Conservation (phyloP, 1,140 invertebrate species). For the Cyclargus thomasi region DNA sequence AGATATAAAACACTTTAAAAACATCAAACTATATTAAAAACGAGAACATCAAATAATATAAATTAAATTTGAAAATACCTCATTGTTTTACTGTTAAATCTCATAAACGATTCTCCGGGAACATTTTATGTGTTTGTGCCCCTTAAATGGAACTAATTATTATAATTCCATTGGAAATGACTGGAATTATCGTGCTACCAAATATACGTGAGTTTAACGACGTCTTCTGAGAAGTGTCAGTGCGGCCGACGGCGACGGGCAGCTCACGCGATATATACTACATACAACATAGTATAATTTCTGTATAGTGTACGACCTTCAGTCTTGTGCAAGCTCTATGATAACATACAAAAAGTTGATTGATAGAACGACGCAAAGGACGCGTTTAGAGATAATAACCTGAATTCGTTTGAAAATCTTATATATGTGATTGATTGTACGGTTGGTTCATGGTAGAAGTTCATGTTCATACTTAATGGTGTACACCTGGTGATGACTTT, state of each 20-base stretch:
- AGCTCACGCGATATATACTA: constrained; percentile 47
- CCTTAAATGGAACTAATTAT: constrained; percentile 72
- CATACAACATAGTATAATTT: constrained; percentile 34
- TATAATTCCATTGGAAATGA: constrained; percentile 71
- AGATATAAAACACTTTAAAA: too few species aligned
- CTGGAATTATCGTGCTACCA: constrained; percentile 73
- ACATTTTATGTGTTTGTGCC: constrained; percentile 73
- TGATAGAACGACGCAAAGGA: too few species aligned
- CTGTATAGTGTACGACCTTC: constrained; percentile 40
- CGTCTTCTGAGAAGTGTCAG: constrained; percentile 64
- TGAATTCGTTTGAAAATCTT: too few species aligned
- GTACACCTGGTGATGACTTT: too few species aligned
- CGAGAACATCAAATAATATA: background rate
- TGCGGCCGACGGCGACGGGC: constrained; percentile 38
- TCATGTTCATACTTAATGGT: too few species aligned
- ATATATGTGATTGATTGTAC: too few species aligned
- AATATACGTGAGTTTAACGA: constrained; percentile 74
- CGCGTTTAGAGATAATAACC: too few species aligned
- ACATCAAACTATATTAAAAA: too few species aligned
- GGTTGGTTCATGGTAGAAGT: too few species aligned
- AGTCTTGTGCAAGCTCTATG: constrained; percentile 28
- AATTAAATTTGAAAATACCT: background rate
- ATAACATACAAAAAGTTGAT: too few species aligned
- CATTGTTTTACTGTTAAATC: background rate
- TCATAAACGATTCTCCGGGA: constrained; percentile 20